Evolutionary conservation across 1,140 invertebrate species (phyloP), one percentile per base, ranked within the genome.

Genomic region (Colletes latitarsis): DNA sequence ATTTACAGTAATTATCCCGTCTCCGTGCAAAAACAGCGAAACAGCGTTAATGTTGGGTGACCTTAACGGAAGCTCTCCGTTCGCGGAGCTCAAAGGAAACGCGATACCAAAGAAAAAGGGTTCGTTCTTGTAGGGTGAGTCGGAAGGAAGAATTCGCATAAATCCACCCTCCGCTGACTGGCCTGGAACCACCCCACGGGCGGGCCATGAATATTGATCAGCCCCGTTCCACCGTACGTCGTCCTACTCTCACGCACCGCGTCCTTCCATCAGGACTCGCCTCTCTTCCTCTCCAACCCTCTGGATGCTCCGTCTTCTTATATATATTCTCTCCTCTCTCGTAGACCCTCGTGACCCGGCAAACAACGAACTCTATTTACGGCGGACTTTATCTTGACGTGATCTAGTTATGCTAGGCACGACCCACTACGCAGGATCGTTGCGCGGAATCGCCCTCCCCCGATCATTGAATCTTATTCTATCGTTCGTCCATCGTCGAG

Each of bases 161-260:
- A 92, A 92, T 92, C 89, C 91, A 92, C 87, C 89, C 88, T 71
- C 63, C 55, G 17, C 70, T 21, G 64, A 72, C 78, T 75, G 30
- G 43, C 66, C 77, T 68, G 80, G 74, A 77, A 82, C 82, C 87
- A 88, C 89, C 85, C 86, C 81, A 89, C 88, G 87, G 87, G 88
- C 89, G 85, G 88, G 89, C 91, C 89, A 93, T 92, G 92, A 93
- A 93, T 92, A 93, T 93, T 92, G 92, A 93, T 93, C 92, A 92
- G 89, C 88, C 82, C 87, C 87, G 90, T 92, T 88, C 78, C 77
- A 79, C 46, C 58, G 77, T 77, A 77, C 57, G 17, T 79, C 81
- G 60, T 82, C 30, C 76, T 82, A 30, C 75, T 74, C 81, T 66
- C 80, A 82, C 82, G 78, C 85, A 86, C n/a, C n/a, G 53, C 17